A percentile compares a stretch with the other conserved stretches of the same genome.
These are phyloP conservation scores for Numida meleagris DNA, from an alignment of 2,113 vertebrate species.

Conservation along the genomic window DNA sequence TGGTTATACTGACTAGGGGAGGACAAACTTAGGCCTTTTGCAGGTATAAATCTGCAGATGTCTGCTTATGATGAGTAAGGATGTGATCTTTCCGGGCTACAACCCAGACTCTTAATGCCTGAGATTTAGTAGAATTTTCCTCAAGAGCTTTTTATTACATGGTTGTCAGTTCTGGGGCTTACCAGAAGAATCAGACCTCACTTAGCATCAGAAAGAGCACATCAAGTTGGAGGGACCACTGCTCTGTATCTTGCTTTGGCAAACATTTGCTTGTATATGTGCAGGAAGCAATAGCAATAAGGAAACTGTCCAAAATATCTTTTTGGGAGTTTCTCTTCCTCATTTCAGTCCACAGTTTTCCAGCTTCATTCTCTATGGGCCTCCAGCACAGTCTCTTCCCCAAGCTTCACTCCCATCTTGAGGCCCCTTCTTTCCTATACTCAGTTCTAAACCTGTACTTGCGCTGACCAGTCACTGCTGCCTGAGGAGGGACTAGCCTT, in stretches of 20 bases:
- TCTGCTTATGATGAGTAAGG: neutral
- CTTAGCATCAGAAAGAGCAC: neutral
- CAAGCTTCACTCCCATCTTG: neutral
- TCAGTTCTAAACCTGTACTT: neutral
- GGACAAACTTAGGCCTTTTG: neutral
- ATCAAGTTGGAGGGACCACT: neutral
- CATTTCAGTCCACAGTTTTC: neutral
- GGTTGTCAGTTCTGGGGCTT: neutral
- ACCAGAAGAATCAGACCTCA: neutral
- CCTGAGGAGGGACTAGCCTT: neutral
- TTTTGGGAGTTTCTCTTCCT: neutral
- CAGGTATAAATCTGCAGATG: neutral
- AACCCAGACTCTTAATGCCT: neutral
- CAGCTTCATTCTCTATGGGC: neutral
- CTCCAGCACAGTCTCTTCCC: neutral
- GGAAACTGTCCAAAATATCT: neutral
- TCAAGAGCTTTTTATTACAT: neutral
- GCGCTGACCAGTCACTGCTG: neutral
- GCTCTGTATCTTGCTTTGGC: neutral
- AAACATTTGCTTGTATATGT: neutral
- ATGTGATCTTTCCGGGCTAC: neutral
- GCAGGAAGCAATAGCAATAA: neutral
- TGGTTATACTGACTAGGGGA: neutral
- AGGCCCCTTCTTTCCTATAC: neutral
- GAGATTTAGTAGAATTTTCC: neutral